Conservation (phyloP, 2,797 vertebrate species). For the Takifugu ocellatus region DNA sequence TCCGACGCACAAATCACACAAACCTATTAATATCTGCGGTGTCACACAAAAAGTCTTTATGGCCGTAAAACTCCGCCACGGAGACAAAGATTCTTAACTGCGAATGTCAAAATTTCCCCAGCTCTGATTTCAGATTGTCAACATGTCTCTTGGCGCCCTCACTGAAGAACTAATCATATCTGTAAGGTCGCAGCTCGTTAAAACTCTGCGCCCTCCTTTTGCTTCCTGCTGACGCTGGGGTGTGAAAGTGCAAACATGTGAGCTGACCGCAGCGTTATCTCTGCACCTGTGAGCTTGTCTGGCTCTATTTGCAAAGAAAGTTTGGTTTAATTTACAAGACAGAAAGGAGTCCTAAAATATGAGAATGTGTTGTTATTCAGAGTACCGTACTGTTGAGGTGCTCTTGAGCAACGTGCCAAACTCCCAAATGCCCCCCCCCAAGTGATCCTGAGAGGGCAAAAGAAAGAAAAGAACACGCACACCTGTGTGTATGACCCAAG, state of each 20-base stretch:
- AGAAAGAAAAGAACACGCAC: too few relatives aligned
- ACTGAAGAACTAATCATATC: constrained; percentile 34
- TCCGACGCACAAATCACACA: not conserved
- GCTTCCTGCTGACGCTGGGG: constrained; percentile 18
- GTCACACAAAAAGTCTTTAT: not conserved
- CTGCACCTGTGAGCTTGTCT: constrained; percentile 15
- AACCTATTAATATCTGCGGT: not conserved
- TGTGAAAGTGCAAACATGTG: constrained; percentile 40
- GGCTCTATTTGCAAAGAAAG: not conserved
- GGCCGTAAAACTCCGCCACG: not conserved
- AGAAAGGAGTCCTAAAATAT: too few relatives aligned
- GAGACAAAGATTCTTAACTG: constrained; percentile 4
- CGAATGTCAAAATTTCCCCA: not conserved
- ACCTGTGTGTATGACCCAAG: too few relatives aligned
- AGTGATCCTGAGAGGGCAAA: too few relatives aligned
- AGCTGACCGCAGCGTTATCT: constrained; percentile 23
- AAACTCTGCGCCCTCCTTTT: constrained; percentile 35
- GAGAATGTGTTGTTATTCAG: too few relatives aligned
- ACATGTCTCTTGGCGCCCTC: constrained; percentile 9
- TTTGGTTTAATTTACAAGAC: too few relatives aligned
- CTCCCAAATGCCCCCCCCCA: too few relatives aligned
- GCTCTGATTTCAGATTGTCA: constrained; percentile 10
- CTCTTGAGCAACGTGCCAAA: too few relatives aligned
- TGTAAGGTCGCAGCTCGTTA: constrained; percentile 57
- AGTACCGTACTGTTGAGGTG: too few relatives aligned